A percentile compares a stretch with the other conserved stretches of the same genome.
phyloP scores from a whole-genome alignment of 2,888 invertebrate genomes.

The Piscicola geometra region DNA sequence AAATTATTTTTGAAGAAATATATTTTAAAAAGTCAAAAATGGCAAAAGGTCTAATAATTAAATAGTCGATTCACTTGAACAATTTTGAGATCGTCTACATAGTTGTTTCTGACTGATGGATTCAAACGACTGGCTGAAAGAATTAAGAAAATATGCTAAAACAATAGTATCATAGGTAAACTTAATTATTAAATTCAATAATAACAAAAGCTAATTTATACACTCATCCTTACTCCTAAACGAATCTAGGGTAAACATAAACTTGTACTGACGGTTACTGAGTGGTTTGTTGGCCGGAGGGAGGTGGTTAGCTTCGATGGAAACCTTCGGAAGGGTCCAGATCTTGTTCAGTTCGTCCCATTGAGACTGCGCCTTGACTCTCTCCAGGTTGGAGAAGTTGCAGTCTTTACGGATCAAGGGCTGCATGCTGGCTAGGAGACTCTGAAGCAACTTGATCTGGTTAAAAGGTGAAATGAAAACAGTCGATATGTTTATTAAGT shows the following conservation, averaged over 20 bases:
- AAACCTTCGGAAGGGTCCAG: constrained; percentile 69
- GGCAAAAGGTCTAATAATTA: no score
- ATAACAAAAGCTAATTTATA: no score
- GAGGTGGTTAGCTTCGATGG: constrained; percentile 65
- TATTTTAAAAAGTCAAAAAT: no score
- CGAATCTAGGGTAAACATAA: no score
- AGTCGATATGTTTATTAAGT: no score
- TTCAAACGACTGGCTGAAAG: constrained; percentile 4
- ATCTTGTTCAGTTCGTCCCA: constrained; percentile 72
- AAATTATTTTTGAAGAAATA: no score
- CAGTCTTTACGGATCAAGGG: constrained; percentile 69
- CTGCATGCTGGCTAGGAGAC: constrained; percentile 48
- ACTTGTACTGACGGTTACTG: not conserved
- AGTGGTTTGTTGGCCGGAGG: constrained; percentile 58
- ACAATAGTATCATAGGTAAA: no score
- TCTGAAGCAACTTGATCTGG: constrained; percentile 29
- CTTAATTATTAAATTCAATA: no score
- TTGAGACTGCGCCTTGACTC: constrained; percentile 62
- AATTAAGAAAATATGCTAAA: not conserved
- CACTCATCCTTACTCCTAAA: no score
- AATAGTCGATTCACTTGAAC: not conserved
- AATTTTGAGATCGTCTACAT: not conserved
- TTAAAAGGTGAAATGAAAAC: not conserved
- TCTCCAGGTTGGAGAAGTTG: constrained; percentile 71
- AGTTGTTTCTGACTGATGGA: not conserved